phyloP scores from a whole-genome alignment of 2,888 invertebrate species.

The Nyleta sp. region DNA sequence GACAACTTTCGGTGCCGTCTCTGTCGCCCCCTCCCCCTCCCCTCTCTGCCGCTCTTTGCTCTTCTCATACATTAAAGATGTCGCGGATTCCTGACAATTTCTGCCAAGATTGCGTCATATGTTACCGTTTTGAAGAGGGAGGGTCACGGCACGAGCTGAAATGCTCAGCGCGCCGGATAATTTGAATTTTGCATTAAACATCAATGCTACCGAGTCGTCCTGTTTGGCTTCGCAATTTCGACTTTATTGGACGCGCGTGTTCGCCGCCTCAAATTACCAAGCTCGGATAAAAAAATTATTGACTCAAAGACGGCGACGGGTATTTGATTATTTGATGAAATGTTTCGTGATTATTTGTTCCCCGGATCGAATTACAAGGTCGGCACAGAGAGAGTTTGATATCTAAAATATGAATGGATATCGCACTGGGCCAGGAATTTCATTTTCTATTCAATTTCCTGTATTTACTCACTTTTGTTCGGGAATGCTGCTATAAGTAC shows the following conservation, averaged over 20 bases:
- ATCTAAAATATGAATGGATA: constrained; percentile 44
- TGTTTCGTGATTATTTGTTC: constrained; percentile 45
- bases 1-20: constrained; percentile 37
- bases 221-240: constrained; percentile 75
- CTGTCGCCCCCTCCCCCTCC: constrained; percentile 8
- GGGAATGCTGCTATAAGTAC: constrained; percentile 48
- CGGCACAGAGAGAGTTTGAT: constrained; percentile 32
- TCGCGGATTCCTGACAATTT: constrained; percentile 75
- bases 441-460: constrained; percentile 67
- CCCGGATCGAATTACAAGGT: constrained; percentile 45
- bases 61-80: constrained; percentile 77
- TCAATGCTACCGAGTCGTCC: constrained; percentile 73
- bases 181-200: constrained; percentile 82
- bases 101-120: constrained; percentile 78
- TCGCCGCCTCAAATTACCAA: constrained; percentile 22
- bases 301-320: constrained; percentile 17
- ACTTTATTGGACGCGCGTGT: constrained; percentile 75
- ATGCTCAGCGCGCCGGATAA: constrained; percentile 65
- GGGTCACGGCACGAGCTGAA: constrained; percentile 37
- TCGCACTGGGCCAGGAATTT: constrained; percentile 63
- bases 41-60: constrained; percentile 1
- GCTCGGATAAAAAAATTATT: constrained; percentile 17
- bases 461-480: constrained; percentile 63
- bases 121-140: constrained; percentile 68
- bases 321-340: constrained; percentile 49